Conservation (phyloP, 2,797 vertebrate species). For the Catostomus latipinnis region DNA sequence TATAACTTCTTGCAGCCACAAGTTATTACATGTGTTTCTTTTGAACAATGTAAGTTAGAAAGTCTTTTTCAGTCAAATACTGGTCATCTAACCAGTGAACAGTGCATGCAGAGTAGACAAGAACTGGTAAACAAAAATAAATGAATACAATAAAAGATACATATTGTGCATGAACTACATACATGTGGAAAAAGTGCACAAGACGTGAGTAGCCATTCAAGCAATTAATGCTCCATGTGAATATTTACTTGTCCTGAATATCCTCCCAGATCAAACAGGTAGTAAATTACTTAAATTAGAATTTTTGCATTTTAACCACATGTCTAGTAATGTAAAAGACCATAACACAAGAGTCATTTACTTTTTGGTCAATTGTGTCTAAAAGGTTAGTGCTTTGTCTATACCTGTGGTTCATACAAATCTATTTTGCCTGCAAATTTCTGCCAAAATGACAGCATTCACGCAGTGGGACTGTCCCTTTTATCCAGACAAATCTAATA, state of each 20-base stretch:
- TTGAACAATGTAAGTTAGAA: slow-evolving; percentile 7
- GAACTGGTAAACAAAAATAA: slow-evolving; percentile 19
- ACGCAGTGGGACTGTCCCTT: slow-evolving; percentile 5
- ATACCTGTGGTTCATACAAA: background rate
- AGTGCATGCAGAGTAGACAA: slow-evolving; percentile 45
- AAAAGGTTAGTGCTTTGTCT: slow-evolving; percentile 16
- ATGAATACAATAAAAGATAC: slow-evolving; percentile 30
- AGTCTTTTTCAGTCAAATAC: slow-evolving; percentile 18
- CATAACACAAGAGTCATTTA: background rate
- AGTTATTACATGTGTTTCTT: background rate
- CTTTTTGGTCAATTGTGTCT: slow-evolving; percentile 12
- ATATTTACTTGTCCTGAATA: slow-evolving; percentile 3
- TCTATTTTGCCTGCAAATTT: slow-evolving; percentile 8
- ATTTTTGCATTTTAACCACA: background rate
- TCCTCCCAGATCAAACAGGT: background rate
- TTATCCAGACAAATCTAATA: slow-evolving; percentile 26
- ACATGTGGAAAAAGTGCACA: slow-evolving; percentile 40
- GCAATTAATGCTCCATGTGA: background rate
- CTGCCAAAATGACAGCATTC: background rate
- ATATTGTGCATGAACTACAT: slow-evolving; percentile 47
- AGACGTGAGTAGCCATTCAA: background rate
- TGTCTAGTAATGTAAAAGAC: background rate
- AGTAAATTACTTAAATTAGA: background rate
- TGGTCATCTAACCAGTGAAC: slow-evolving; percentile 12
- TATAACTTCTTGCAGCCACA: slow-evolving; percentile 14